Conservation (phyloP, 2,888 invertebrate species). For the Hydropsyche betteni region DNA sequence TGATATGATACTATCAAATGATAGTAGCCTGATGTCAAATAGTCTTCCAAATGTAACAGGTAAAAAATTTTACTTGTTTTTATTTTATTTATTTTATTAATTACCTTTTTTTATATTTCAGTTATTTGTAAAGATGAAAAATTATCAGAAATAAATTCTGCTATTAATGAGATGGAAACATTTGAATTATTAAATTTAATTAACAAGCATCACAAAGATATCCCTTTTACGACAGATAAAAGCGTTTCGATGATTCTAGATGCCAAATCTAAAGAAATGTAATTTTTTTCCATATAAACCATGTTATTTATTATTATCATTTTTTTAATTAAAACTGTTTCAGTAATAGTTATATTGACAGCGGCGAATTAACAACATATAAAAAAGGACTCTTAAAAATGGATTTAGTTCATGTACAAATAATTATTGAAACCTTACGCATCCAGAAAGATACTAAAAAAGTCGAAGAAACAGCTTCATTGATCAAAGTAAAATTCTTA, state of each 20-base stretch:
- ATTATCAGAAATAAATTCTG: neutral
- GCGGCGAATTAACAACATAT: conserved; percentile 5
- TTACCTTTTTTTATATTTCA: neutral
- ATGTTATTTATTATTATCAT: neutral
- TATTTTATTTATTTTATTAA: conserved; percentile 4
- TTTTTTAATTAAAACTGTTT: neutral
- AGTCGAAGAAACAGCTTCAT: neutral
- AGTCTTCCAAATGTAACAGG: neutral
- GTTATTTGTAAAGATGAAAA: neutral
- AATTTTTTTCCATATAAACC: neutral
- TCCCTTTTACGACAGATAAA: conserved; percentile 2
- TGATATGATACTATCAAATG: neutral
- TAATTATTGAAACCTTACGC: conserved; percentile 13
- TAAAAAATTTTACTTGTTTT: neutral
- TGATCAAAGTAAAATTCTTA: conserved; percentile 14
- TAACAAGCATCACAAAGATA: neutral
- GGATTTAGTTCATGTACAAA: conserved; percentile 8
- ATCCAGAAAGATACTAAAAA: conserved; percentile 6
- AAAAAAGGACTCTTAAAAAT: conserved; percentile 4
- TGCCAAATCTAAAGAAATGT: conserved; percentile 16
- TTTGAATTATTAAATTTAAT: conserved; percentile 20
- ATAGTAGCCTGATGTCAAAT: neutral
- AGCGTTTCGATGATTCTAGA: neutral
- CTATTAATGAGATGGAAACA: neutral
- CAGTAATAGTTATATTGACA: neutral